Percentiles rank a stretch among this genome's conserved stretches.
These are phyloP conservation scores for Bungarus multicinctus DNA, from an alignment of 2,113 vertebrate genomes.

Conservation along the genomic window DNA sequence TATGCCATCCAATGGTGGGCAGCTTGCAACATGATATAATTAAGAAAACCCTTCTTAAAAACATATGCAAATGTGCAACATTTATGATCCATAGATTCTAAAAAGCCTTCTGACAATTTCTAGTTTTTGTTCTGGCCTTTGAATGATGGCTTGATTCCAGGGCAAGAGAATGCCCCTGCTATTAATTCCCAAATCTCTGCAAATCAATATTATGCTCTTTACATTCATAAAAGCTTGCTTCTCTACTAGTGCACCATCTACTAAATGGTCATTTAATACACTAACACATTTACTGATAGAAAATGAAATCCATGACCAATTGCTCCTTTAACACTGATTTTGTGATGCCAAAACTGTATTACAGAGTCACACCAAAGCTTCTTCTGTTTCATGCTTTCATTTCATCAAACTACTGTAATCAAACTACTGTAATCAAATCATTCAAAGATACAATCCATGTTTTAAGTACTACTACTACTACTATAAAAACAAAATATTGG, in stretches of 20 bases:
- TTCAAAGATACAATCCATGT: background rate
- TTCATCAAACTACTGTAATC: background rate
- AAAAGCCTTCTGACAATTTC: background rate
- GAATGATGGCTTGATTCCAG: background rate
- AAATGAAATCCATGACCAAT: background rate
- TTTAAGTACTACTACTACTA: background rate
- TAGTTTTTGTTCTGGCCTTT: background rate
- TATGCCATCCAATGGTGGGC: no score
- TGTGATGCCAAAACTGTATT: background rate
- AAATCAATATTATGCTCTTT: background rate
- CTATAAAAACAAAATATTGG: background rate
- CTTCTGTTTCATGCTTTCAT: background rate
- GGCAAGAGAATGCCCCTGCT: background rate
- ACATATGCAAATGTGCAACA: background rate
- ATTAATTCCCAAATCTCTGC: background rate
- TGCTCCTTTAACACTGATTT: background rate
- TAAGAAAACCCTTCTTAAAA: background rate
- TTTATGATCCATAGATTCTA: background rate
- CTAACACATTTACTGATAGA: background rate
- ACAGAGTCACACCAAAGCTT: background rate
- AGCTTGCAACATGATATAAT: no score
- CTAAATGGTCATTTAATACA: slow-evolving; percentile 12
- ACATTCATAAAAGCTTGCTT: slow-evolving; percentile 10
- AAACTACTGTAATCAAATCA: background rate
- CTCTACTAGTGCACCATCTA: background rate